phyloP scores from a whole-genome alignment of 2,888 invertebrate species.

The Meliscaeva auricollis region DNA sequence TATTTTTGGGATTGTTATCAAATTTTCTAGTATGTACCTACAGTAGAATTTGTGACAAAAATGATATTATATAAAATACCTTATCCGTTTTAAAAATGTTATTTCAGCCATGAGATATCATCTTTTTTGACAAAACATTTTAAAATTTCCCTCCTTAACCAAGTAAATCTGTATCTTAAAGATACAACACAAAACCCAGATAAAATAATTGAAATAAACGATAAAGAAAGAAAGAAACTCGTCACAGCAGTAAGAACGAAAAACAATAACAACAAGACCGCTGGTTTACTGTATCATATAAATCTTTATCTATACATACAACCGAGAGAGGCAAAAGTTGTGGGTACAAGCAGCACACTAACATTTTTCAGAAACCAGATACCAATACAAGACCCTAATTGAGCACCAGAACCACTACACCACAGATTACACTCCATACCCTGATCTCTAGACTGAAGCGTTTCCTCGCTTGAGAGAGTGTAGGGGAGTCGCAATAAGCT shows the following conservation, averaged over 20 bases:
- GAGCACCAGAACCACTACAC: slow-evolving; percentile 1
- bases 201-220: slow-evolving; percentile 55
- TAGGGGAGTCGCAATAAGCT: slow-evolving; percentile 17
- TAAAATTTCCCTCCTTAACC: neutral
- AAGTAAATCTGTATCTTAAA: slow-evolving; percentile 48
- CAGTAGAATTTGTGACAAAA: too few relatives aligned
- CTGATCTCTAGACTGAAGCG: neutral
- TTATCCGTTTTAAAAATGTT: too few relatives aligned
- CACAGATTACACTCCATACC: too few relatives aligned
- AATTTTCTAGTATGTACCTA: too few relatives aligned
- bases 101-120: too few relatives aligned
- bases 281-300: slow-evolving; percentile 51
- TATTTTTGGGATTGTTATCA: too few relatives aligned
- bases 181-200: slow-evolving; percentile 36
- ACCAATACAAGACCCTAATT: slow-evolving; percentile 54
- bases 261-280: slow-evolving; percentile 56
- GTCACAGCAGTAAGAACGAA: slow-evolving; percentile 50
- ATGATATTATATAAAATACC: too few relatives aligned
- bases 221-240: slow-evolving; percentile 63
- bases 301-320: slow-evolving; percentile 45
- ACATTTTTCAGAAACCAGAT: slow-evolving; percentile 64
- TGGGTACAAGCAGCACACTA: slow-evolving; percentile 27
- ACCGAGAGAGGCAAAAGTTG: slow-evolving; percentile 29
- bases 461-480: slow-evolving; percentile 39
- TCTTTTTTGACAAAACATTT: neutral